These are phyloP conservation scores for Heteromyza rotundicornis DNA, from an alignment of 2,888 invertebrate species.

Conservation along the genomic window DNA sequence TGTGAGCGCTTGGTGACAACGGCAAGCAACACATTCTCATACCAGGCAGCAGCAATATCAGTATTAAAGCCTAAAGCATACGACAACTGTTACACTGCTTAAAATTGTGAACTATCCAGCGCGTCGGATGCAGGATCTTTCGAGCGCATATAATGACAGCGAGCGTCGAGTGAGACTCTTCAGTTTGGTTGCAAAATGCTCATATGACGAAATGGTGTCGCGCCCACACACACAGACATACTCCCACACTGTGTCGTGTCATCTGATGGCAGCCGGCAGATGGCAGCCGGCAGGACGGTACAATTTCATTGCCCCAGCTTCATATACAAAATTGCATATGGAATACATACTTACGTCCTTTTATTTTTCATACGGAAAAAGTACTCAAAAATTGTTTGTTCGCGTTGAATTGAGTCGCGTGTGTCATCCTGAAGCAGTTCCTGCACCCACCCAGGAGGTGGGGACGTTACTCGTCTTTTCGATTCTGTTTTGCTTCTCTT, in stretches of 20 bases:
- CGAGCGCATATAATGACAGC: not conserved
- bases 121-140: not conserved
- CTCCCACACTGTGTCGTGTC: not conserved
- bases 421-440: slow-evolving; percentile 16
- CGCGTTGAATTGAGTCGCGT: slow-evolving; percentile 9
- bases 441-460: not conserved
- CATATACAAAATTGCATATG: not conserved
- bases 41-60: not conserved
- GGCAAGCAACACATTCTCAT: not conserved
- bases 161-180: slow-evolving; percentile 1
- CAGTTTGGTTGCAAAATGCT: not conserved
- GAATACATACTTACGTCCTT: not conserved
- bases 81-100: not conserved
- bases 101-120: not conserved
- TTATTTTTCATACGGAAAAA: not conserved
- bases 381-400: slow-evolving; percentile 10
- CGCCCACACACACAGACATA: not conserved
- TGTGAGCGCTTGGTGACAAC: not conserved
- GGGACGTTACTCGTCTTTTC: not conserved
- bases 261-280: not conserved
- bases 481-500: not conserved
- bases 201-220: not conserved
- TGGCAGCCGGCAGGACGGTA: not conserved
- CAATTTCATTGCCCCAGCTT: not conserved
- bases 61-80: not conserved